phyloP scores from a whole-genome alignment of 35 echinoderm and acorn worm genomes.

The Patiria miniata region DNA sequence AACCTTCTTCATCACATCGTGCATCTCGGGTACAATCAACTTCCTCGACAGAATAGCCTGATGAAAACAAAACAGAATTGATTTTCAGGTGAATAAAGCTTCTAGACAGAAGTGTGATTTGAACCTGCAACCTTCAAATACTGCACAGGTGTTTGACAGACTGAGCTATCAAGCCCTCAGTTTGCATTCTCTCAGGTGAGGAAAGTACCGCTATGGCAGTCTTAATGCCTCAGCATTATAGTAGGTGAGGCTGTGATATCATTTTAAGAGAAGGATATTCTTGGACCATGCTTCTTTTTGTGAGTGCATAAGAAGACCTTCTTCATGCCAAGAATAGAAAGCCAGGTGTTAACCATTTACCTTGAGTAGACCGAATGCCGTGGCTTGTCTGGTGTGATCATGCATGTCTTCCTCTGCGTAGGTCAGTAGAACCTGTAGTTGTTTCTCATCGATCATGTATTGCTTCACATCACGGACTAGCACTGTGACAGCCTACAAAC shows the following conservation, averaged over 20 bases:
- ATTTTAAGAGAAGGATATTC: neutral
- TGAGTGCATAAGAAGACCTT: too few species aligned
- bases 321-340: too few species aligned
- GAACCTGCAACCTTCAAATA: neutral
- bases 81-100: neutral
- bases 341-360: slow-evolving; percentile 32
- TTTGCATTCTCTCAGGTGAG: neutral
- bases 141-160: neutral
- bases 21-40: slow-evolving; percentile 83
- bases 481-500: slow-evolving; percentile 82
- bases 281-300: neutral
- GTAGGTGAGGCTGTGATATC: neutral
- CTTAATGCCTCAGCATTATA: too few species aligned
- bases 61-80: slow-evolving; percentile 12
- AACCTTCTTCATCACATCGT: slow-evolving; percentile 87
- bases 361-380: slow-evolving; percentile 86
- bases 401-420: slow-evolving; percentile 95
- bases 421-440: slow-evolving; percentile 83
- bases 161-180: too few species aligned
- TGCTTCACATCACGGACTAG: slow-evolving; percentile 78
- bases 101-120: neutral
- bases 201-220: too few species aligned
- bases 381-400: slow-evolving; percentile 88
- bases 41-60: slow-evolving; percentile 89
- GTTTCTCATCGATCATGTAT: slow-evolving; percentile 86